These are phyloP conservation scores for Oligia fasciuncula DNA, from an alignment of 2,888 invertebrate species.

Conservation along the genomic window DNA sequence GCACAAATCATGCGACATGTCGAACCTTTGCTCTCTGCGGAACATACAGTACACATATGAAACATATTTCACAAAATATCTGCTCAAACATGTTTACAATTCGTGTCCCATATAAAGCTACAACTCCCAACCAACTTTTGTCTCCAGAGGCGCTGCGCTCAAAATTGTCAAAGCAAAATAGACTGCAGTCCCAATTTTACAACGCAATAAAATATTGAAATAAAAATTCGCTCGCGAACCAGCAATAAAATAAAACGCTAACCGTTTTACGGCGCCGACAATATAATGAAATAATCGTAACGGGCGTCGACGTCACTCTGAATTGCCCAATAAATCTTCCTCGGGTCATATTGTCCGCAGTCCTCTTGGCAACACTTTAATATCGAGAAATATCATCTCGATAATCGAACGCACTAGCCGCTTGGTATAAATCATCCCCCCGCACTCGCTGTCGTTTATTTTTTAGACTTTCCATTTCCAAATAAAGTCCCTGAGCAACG, in stretches of 20 bases:
- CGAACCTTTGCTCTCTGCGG: slow-evolving; percentile 59
- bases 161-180: slow-evolving; percentile 76
- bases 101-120: slow-evolving; percentile 39
- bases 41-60: slow-evolving; percentile 18
- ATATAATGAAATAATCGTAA: slow-evolving; percentile 90
- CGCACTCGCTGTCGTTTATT: slow-evolving; percentile 87
- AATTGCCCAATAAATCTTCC: slow-evolving; percentile 89
- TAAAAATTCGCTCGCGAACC: slow-evolving; percentile 85
- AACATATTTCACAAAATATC: slow-evolving; percentile 33
- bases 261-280: slow-evolving; percentile 89
- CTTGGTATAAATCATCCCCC: slow-evolving; percentile 87
- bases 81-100: slow-evolving; percentile 33
- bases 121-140: slow-evolving; percentile 63
- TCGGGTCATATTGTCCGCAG: slow-evolving; percentile 90
- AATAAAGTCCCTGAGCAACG: slow-evolving; percentile 89
- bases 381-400: slow-evolving; percentile 90
- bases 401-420: slow-evolving; percentile 88
- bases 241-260: slow-evolving; percentile 89
- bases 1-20: slow-evolving; percentile 86
- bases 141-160: slow-evolving; percentile 72
- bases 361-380: slow-evolving; percentile 90
- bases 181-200: slow-evolving; percentile 82
- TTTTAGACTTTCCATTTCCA: slow-evolving; percentile 90
- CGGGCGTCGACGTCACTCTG: slow-evolving; percentile 87
- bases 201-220: slow-evolving; percentile 89